Evolutionary conservation across 2,797 vertebrate genomes (phyloP).

Genomic region (Oreortyx pictus): DNA sequence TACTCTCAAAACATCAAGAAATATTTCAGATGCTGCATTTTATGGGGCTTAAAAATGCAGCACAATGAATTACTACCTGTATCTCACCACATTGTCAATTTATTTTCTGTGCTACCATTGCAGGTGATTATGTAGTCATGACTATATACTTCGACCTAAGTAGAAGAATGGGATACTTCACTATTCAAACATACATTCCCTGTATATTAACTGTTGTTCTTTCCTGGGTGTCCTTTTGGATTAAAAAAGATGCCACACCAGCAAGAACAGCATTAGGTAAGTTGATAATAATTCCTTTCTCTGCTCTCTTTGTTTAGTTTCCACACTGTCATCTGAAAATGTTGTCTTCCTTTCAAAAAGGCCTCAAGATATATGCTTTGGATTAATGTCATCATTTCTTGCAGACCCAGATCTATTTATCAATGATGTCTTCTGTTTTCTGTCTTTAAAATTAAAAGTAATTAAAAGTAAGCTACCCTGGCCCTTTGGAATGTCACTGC

Average conservation of each 20-base stretch:
- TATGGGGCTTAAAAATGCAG: neutral
- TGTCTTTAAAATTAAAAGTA: neutral
- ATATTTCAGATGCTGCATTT: neutral
- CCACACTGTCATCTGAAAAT: neutral
- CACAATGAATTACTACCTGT: neutral
- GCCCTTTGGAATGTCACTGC: conserved; percentile 6
- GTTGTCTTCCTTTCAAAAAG: neutral
- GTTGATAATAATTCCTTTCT: conserved; percentile 6
- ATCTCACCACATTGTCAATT: neutral
- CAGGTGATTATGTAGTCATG: conserved; percentile 97
- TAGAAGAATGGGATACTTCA: conserved; percentile 97
- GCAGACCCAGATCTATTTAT: neutral
- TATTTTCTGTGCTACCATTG: conserved; percentile 46
- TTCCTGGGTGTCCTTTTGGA: conserved; percentile 98
- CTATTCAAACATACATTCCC: conserved; percentile 97
- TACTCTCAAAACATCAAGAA: neutral
- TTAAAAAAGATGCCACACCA: conserved; percentile 96
- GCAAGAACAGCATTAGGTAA: conserved; percentile 95
- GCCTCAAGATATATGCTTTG: neutral
- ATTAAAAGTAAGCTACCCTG: conserved; percentile 14
- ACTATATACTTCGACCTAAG: conserved; percentile 96
- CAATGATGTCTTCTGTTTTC: neutral
- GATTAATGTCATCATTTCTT: neutral
- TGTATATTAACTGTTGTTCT: conserved; percentile 96
- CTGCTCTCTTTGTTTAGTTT: neutral